Percentiles rank a stretch among this genome's conserved stretches.
Evolutionary conservation across 2,888 invertebrate genomes (phyloP).

Genomic region (Marronus borbonicus): DNA sequence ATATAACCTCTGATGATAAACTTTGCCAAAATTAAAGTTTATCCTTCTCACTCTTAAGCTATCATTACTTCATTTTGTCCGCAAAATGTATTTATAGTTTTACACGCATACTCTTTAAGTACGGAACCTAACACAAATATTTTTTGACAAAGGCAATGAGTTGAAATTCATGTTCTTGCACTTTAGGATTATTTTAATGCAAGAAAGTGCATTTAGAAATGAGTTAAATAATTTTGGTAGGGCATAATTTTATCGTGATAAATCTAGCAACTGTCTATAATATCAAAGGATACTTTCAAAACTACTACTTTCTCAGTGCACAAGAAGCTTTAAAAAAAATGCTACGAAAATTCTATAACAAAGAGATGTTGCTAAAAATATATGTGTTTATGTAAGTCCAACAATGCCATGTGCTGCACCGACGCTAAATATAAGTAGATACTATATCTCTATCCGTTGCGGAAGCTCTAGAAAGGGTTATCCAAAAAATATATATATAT

Average conservation of each 20-base stretch:
- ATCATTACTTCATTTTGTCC: no score
- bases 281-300: slow-evolving; percentile 24
- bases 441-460: slow-evolving; percentile 59
- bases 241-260: neutral
- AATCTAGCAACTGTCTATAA: slow-evolving; percentile 8
- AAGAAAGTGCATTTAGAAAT: no score
- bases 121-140: no score
- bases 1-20: no score
- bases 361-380: slow-evolving; percentile 27
- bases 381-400: slow-evolving; percentile 1
- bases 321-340: slow-evolving; percentile 41
- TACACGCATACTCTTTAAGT: no score
- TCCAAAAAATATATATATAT: slow-evolving; percentile 63
- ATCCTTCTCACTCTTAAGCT: no score
- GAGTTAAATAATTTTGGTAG: no score
- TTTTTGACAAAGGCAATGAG: no score
- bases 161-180: no score
- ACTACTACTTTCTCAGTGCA: slow-evolving; percentile 29
- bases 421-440: slow-evolving; percentile 43
- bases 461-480: slow-evolving; percentile 71
- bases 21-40: no score
- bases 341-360: slow-evolving; percentile 34
- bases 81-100: no score
- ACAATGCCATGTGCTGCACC: slow-evolving; percentile 50
- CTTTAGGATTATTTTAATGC: no score